Evolutionary conservation across 2,888 invertebrate species (phyloP).

Genomic region (Agrilus cyanescens): DNA sequence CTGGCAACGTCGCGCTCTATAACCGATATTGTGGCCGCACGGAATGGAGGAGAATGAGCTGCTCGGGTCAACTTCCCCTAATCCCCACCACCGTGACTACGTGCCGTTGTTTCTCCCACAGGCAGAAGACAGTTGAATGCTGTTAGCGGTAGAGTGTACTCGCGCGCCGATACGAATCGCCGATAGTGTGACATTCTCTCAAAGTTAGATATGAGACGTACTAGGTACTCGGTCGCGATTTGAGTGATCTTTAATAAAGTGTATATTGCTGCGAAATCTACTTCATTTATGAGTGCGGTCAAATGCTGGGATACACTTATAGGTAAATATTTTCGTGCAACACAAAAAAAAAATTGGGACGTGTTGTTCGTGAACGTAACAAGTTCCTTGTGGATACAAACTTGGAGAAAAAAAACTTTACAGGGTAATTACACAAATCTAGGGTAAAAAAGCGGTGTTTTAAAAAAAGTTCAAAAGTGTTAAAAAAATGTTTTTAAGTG

Average conservation of each 20-base stretch:
- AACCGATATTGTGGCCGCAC: slow-evolving; percentile 42
- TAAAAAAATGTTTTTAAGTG: too few species aligned
- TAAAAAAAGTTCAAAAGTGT: too few species aligned
- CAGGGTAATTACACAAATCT: too few species aligned
- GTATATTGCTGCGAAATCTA: slow-evolving; percentile 18
- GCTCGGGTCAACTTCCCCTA: slow-evolving; percentile 46
- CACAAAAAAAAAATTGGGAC: too few species aligned
- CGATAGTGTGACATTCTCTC: slow-evolving; percentile 7
- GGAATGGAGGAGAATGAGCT: slow-evolving; percentile 34
- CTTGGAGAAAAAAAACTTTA: too few species aligned
- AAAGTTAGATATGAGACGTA: background rate
- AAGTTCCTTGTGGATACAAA: too few species aligned
- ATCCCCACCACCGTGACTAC: slow-evolving; percentile 36
- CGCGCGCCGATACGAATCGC: slow-evolving; percentile 13
- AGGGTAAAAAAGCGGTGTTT: too few species aligned
- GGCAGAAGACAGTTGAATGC: slow-evolving; percentile 35
- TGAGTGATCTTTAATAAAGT: slow-evolving; percentile 19
- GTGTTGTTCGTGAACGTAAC: too few species aligned
- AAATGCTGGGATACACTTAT: slow-evolving; percentile 60
- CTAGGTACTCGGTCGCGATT: slow-evolving; percentile 11
- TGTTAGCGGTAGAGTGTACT: slow-evolving; percentile 21
- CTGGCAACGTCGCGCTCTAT: slow-evolving; percentile 34
- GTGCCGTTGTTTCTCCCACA: slow-evolving; percentile 51
- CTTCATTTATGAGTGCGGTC: slow-evolving; percentile 43
- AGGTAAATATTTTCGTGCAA: slow-evolving; percentile 34